Conservation (phyloP, 2,888 invertebrate genomes). For the Mythimna loreyi region DNA sequence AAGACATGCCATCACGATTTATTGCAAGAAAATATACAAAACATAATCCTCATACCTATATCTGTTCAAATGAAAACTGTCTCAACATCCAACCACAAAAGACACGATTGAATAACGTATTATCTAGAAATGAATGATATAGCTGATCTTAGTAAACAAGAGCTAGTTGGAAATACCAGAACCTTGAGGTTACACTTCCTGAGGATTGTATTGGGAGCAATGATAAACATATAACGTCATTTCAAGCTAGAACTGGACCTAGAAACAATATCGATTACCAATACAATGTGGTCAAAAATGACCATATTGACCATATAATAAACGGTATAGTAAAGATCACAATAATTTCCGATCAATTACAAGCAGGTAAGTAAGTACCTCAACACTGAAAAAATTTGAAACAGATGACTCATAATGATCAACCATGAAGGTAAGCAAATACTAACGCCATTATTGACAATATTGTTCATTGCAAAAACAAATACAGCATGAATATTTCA, state of each 20-base stretch:
- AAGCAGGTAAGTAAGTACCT: not conserved
- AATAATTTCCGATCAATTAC: constrained; percentile 1
- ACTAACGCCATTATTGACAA: constrained; percentile 12
- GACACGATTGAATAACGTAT: constrained; percentile 9
- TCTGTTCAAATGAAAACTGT: not conserved
- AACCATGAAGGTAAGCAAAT: constrained; percentile 42
- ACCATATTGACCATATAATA: not conserved
- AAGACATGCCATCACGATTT: too few relatives aligned
- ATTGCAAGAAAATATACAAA: too few relatives aligned
- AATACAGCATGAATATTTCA: constrained; percentile 33
- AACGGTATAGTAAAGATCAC: not conserved
- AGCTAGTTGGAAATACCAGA: not conserved
- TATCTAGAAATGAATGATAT: too few relatives aligned
- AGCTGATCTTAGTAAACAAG: too few relatives aligned
- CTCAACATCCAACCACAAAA: not conserved
- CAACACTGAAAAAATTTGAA: constrained; percentile 5
- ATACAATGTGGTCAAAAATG: not conserved
- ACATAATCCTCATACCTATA: not conserved
- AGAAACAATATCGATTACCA: not conserved
- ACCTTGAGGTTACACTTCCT: not conserved
- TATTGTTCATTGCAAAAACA: constrained; percentile 18
- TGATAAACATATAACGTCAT: not conserved
- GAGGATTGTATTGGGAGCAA: not conserved
- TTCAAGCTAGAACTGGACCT: not conserved
- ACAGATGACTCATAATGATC: constrained; percentile 27